Evolutionary conservation across 2,113 vertebrate genomes (phyloP).

Genomic region (Mustela lutreola): DNA sequence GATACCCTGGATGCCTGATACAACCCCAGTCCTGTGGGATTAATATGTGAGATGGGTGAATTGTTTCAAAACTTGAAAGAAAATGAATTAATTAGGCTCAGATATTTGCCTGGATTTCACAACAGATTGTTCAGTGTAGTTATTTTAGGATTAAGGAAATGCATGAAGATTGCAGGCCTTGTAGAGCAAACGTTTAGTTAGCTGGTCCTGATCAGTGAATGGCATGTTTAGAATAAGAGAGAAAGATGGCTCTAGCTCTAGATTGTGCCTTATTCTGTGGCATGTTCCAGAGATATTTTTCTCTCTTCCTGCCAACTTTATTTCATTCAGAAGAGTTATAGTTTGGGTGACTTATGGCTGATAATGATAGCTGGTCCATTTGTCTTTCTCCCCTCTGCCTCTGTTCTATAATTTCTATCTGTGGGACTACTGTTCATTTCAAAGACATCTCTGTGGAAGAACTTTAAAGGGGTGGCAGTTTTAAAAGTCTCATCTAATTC

Average conservation of each 20-base stretch:
- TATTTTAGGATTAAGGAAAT: conserved; percentile 10
- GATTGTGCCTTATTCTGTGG: neutral
- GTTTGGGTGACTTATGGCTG: neutral
- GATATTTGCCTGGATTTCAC: neutral
- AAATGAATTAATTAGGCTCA: neutral
- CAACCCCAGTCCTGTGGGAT: neutral
- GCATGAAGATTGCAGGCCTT: neutral
- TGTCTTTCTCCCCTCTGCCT: conserved; percentile 23
- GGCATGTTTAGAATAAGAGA: neutral
- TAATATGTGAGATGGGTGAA: neutral
- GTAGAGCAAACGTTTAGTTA: neutral
- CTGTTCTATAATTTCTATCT: conserved; percentile 43
- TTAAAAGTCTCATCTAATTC: conserved; percentile 21
- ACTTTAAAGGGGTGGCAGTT: neutral
- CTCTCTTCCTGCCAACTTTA: neutral
- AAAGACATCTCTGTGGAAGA: conserved; percentile 46
- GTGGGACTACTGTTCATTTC: conserved; percentile 10
- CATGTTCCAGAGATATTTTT: neutral
- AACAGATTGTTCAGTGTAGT: neutral
- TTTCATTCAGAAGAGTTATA: conserved; percentile 15
- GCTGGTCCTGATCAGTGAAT: neutral
- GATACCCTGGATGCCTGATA: neutral
- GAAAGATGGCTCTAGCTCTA: neutral
- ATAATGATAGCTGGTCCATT: neutral
- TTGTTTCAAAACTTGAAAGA: neutral